phyloP scores from a whole-genome alignment of 2,797 vertebrate genomes.

The Tarsius wallacei region DNA sequence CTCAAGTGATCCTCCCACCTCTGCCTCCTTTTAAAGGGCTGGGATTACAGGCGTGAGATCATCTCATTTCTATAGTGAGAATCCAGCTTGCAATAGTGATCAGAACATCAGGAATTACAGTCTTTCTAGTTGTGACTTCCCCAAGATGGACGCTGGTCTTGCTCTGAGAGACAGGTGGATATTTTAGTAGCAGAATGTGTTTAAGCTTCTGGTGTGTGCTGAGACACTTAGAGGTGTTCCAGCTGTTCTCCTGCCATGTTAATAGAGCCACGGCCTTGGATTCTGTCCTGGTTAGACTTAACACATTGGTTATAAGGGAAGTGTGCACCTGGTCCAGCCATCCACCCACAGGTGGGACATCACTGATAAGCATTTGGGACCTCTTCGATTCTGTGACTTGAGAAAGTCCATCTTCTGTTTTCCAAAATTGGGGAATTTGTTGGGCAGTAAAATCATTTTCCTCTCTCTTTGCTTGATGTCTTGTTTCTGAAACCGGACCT shows the following conservation, averaged over 20 bases:
- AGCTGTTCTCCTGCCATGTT: accelerated
- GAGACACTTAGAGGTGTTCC: accelerated
- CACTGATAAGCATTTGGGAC: accelerated
- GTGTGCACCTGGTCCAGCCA: accelerated
- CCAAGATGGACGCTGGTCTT: accelerated
- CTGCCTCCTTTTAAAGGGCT: background rate
- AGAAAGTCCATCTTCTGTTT: background rate
- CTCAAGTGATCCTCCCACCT: background rate
- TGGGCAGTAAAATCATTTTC: background rate
- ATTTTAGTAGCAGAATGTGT: background rate
- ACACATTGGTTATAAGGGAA: too few species aligned
- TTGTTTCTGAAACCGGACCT: constrained; percentile 76
- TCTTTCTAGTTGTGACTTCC: background rate
- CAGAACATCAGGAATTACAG: accelerated
- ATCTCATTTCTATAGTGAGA: background rate
- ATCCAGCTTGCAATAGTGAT: background rate
- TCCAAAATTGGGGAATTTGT: background rate
- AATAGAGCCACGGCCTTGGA: accelerated
- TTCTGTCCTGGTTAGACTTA: background rate
- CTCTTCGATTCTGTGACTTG: background rate
- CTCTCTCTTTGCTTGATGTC: background rate
- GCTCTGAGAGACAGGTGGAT: background rate
- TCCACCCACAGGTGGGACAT: accelerated
- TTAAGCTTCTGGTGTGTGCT: background rate
- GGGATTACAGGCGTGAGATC: background rate